Conservation (phyloP, 1,140 invertebrate genomes). For the Lepidotrigona ventralis region DNA sequence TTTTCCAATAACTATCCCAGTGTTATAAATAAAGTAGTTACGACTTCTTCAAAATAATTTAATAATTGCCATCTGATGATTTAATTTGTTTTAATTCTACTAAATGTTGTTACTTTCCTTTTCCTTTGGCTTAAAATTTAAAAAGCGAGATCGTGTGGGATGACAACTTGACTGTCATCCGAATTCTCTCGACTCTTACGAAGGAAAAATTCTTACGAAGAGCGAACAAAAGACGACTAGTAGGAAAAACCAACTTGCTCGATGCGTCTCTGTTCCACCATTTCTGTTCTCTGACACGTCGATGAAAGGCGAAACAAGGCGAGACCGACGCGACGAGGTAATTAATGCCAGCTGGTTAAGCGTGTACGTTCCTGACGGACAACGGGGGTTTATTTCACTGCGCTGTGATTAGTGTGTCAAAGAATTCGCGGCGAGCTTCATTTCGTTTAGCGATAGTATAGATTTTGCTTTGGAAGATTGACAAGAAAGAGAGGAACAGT, state of each 20-base stretch:
- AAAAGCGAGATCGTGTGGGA: too few relatives aligned
- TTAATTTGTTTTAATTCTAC: too few relatives aligned
- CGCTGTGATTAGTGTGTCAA: not conserved
- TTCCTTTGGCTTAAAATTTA: too few relatives aligned
- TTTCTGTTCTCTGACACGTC: constrained; percentile 17
- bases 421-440: not conserved
- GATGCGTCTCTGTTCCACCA: not conserved
- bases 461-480: not conserved
- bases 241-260: constrained; percentile 18
- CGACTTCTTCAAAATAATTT: too few relatives aligned
- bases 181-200: not conserved
- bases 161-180: too few relatives aligned
- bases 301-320: constrained; percentile 42
- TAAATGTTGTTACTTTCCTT: too few relatives aligned
- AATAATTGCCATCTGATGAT: too few relatives aligned
- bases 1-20: too few relatives aligned
- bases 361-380: not conserved
- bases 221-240: constrained; percentile 23
- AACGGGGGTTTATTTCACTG: not conserved
- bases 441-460: not conserved
- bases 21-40: too few relatives aligned
- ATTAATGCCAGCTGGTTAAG: constrained; percentile 33
- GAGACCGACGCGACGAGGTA: constrained; percentile 14
- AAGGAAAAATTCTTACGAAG: too few relatives aligned
- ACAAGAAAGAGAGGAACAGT: not conserved